A percentile compares a stretch with the other conserved stretches of the same genome.
phyloP scores from a whole-genome alignment of 2,113 vertebrate genomes.

The Pseudopodoces humilis region DNA sequence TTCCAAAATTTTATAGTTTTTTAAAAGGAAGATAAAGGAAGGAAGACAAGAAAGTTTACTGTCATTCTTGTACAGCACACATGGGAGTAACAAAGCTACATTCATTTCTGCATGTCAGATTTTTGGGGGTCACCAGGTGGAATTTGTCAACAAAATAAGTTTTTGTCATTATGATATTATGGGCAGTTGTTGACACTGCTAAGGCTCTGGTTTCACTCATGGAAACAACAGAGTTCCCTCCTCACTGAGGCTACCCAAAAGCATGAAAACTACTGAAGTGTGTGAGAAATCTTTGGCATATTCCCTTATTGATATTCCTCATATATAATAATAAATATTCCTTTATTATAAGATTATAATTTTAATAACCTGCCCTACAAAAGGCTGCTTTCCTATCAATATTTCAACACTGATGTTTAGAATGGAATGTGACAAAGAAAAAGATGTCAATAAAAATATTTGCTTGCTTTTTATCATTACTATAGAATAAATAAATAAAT shows the following conservation, averaged over 20 bases:
- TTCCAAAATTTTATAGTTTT: background rate
- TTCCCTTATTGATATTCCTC: background rate
- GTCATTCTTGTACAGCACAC: background rate
- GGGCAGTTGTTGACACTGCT: background rate
- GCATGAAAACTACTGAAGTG: background rate
- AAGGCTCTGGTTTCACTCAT: background rate
- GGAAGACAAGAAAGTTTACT: background rate
- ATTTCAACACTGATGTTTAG: background rate
- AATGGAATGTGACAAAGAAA: background rate
- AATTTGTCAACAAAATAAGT: background rate
- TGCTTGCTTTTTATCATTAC: background rate
- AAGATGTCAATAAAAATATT: background rate
- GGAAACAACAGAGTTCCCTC: background rate
- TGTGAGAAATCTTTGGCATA: background rate
- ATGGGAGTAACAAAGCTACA: background rate
- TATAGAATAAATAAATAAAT: background rate
- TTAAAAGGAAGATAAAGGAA: background rate
- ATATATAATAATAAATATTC: background rate
- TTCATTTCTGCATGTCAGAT: background rate
- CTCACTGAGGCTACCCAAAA: background rate
- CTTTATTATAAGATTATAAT: background rate
- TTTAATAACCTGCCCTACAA: background rate
- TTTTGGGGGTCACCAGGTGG: background rate
- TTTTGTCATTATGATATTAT: background rate
- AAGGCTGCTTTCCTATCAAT: background rate